Evolutionary conservation across 2,888 invertebrate genomes (phyloP).

Genomic region (Calameuta filiformis): DNA sequence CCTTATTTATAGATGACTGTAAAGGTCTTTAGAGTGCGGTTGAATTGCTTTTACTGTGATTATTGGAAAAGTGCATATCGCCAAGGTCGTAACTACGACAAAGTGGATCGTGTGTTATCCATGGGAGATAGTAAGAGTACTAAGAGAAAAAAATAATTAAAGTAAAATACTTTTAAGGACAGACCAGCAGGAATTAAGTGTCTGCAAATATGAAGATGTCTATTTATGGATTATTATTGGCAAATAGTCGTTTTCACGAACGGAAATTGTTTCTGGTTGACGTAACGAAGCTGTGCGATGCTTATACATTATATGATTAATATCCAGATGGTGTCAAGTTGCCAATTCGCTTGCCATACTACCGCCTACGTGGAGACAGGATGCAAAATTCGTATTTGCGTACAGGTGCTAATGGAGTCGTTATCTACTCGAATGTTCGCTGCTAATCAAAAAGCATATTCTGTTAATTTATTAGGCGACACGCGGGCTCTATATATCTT

Average conservation of each 20-base stretch:
- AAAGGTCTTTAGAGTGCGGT: slow-evolving; percentile 56
- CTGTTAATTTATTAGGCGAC: not conserved
- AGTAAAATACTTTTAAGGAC: not conserved
- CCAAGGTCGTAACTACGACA: slow-evolving; percentile 37
- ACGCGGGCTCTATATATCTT: not conserved
- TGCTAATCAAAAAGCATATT: not conserved
- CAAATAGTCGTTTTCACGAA: not conserved
- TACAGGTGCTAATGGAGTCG: not conserved
- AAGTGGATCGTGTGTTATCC: not conserved
- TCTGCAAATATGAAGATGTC: not conserved
- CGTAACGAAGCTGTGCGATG: not conserved
- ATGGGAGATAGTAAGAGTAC: not conserved
- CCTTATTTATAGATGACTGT: slow-evolving; percentile 37
- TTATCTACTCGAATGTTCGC: not conserved
- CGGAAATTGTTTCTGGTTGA: no score
- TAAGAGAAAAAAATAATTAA: not conserved
- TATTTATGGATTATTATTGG: not conserved
- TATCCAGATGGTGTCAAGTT: not conserved
- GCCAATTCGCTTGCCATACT: not conserved
- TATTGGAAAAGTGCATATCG: slow-evolving; percentile 57
- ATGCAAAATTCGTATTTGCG: not conserved
- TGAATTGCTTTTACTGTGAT: slow-evolving; percentile 55
- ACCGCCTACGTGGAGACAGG: not conserved
- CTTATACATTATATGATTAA: not conserved
- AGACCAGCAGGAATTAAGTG: not conserved